These are phyloP conservation scores for Cantharis flavilabris DNA, from an alignment of 2,888 invertebrate genomes.

Conservation along the genomic window DNA sequence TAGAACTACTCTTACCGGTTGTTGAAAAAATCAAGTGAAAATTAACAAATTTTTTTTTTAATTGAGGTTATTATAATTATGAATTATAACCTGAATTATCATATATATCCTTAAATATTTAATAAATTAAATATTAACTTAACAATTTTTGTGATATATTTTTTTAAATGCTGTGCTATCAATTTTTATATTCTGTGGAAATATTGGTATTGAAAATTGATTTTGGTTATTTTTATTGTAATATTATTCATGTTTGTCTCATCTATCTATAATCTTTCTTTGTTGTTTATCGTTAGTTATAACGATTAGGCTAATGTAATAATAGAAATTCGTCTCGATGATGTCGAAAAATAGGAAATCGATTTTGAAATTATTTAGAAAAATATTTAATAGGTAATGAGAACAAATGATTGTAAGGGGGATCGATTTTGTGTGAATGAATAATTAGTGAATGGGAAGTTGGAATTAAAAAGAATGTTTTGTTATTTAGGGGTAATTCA, in stretches of 20 bases:
- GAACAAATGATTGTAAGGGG: neutral
- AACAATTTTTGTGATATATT: neutral
- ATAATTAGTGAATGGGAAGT: neutral
- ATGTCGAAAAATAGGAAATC: neutral
- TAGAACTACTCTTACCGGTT: too few relatives aligned
- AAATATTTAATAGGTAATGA: neutral
- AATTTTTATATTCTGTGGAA: neutral
- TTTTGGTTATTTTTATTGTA: neutral
- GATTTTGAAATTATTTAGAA: neutral
- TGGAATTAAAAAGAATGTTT: neutral
- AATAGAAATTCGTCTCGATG: neutral
- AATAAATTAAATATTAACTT: neutral
- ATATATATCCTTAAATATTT: too few relatives aligned
- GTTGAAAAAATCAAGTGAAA: too few relatives aligned
- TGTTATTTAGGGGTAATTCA: neutral
- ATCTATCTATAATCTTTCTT: neutral
- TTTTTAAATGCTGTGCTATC: neutral
- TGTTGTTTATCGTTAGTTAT: neutral
- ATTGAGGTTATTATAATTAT: too few relatives aligned
- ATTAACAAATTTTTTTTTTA: too few relatives aligned
- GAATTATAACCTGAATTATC: too few relatives aligned
- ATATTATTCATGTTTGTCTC: neutral
- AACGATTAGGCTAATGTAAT: neutral
- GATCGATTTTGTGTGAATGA: neutral
- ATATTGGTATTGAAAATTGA: neutral